These are phyloP conservation scores for Dicrostonyx torquatus DNA, from an alignment of 2,797 vertebrate genomes.

Conservation along the genomic window DNA sequence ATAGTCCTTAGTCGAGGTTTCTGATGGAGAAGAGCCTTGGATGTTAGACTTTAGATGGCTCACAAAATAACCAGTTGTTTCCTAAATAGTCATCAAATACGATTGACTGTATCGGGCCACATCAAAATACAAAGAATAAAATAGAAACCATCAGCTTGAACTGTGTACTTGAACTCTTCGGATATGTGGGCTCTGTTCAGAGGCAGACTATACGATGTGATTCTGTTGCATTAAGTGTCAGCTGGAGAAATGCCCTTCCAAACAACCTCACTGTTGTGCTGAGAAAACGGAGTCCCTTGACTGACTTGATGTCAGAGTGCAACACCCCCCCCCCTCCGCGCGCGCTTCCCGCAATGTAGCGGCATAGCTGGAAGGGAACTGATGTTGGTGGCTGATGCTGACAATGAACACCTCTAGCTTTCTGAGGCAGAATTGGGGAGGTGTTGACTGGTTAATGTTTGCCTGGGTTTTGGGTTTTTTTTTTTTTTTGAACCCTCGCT, in stretches of 20 bases:
- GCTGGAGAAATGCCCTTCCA: background rate
- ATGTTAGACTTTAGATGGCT: background rate
- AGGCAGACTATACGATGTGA: background rate
- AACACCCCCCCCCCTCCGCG: background rate
- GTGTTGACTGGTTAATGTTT: conserved; percentile 33
- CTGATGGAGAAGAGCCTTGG: background rate
- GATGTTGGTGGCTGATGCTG: conserved; percentile 2
- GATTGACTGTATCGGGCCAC: background rate
- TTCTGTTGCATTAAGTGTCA: background rate
- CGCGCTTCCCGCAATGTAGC: too few species aligned
- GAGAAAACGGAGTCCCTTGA: conserved; percentile 6
- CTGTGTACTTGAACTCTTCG: background rate
- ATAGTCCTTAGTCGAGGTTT: background rate
- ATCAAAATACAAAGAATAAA: conserved; percentile 38
- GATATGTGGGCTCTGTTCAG: background rate
- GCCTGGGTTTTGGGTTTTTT: background rate
- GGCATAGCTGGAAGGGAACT: background rate
- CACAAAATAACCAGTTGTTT: conserved; percentile 21
- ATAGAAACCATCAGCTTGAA: background rate
- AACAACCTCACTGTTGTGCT: background rate
- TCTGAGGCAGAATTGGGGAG: conserved; percentile 5
- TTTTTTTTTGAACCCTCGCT: conserved; percentile 45
- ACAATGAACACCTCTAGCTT: background rate
- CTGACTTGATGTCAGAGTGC: background rate
- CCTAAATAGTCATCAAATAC: background rate